Evolutionary conservation across 2,113 vertebrate species (phyloP).

Genomic region (Pluvianellus socialis): DNA sequence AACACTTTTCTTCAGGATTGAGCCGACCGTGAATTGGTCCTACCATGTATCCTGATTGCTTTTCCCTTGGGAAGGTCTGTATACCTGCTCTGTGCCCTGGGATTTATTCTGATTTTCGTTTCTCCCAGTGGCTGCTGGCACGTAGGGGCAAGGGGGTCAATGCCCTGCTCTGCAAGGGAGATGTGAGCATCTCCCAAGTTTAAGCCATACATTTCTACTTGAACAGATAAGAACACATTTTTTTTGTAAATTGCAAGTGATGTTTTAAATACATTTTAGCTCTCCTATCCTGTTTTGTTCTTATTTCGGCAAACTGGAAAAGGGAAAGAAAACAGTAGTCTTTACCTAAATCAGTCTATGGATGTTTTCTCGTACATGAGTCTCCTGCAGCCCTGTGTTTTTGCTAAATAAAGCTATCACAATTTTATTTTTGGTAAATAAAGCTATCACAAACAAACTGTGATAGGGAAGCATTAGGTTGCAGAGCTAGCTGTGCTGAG

Average conservation of each 20-base stretch:
- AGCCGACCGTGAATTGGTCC: not conserved
- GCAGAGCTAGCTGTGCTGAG: not conserved
- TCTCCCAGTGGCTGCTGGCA: not conserved
- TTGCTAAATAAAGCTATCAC: not conserved
- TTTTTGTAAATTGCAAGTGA: constrained; percentile 7
- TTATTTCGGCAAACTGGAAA: not conserved
- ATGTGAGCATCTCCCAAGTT: not conserved
- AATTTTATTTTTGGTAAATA: not conserved
- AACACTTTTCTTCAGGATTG: not conserved
- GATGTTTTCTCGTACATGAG: not conserved
- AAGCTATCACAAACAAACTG: not conserved
- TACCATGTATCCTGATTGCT: not conserved
- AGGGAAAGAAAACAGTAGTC: not conserved
- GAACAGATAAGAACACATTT: not conserved
- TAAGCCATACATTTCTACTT: constrained; percentile 61
- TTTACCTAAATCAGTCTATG: not conserved
- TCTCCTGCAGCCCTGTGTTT: not conserved
- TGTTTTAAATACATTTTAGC: constrained; percentile 38
- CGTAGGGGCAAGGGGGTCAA: not conserved
- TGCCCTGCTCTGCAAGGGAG: not conserved
- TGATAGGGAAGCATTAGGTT: not conserved
- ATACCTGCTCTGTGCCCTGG: not conserved
- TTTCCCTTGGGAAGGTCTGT: not conserved
- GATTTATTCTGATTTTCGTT: not conserved
- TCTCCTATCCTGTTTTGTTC: not conserved